A percentile compares a stretch with the other conserved stretches of the same genome.
Conservation (phyloP, 2,888 invertebrate genomes). For the Tinea trinotella region DNA sequence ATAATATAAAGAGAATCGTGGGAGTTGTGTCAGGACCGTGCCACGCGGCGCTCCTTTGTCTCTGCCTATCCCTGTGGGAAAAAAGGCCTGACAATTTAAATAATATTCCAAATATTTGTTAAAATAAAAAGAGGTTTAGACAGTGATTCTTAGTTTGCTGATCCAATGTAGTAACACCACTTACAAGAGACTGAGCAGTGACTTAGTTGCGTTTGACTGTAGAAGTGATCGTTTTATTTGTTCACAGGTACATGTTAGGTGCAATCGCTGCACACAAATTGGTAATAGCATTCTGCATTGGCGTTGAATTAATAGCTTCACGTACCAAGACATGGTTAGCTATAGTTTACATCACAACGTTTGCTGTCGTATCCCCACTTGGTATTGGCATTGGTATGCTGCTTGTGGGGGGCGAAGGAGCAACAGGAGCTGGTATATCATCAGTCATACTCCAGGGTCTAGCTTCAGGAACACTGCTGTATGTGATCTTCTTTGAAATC, state of each 20-base stretch:
- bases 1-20: too few relatives aligned
- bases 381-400: slow-evolving; percentile 84
- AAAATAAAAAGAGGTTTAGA: too few relatives aligned
- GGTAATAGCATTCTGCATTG: slow-evolving; percentile 90
- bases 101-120: too few relatives aligned
- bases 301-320: slow-evolving; percentile 84
- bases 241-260: slow-evolving; percentile 82
- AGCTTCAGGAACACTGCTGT: slow-evolving; percentile 93
- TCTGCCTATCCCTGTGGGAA: too few relatives aligned
- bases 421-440: slow-evolving; percentile 72
- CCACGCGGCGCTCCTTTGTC: too few relatives aligned
- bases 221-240: too few relatives aligned
- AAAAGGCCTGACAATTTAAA: too few relatives aligned
- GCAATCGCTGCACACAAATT: slow-evolving; percentile 89
- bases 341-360: slow-evolving; percentile 79
- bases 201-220: too few relatives aligned
- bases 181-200: too few relatives aligned
- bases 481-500: slow-evolving; percentile 98
- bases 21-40: too few relatives aligned
- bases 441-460: slow-evolving; percentile 84
- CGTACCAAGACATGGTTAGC: slow-evolving; percentile 75
- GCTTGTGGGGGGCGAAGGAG: slow-evolving; percentile 72
- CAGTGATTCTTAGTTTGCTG: too few relatives aligned
- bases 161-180: too few relatives aligned
- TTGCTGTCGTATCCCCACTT: slow-evolving; percentile 84